Base-by-base conservation (phyloP, 2,888 invertebrate genomes). In the Leptinotarsa juncta region DNA sequence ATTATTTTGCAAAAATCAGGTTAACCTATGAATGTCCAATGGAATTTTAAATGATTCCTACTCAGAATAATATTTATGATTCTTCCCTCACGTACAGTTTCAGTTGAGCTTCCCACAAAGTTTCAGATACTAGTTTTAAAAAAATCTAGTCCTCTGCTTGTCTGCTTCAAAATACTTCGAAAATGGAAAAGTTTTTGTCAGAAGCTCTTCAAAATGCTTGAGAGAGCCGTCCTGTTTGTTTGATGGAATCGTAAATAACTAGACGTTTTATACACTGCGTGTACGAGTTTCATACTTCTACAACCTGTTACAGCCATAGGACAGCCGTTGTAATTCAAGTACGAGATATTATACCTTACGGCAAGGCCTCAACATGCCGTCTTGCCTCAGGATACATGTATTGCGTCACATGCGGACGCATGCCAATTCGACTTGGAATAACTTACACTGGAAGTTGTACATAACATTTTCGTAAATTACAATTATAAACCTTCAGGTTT, bases 351-450 rank as follows among this genome's bases (percentile, higher is more conserved):
- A 60, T 65, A 67, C 81, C 83, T 78, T 71, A 49, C 77, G 83
- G 84, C 84, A 84, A 84, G 83, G 84, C 81, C 83, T 82, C 81
- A 78, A 75, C 76, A 78, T 82, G 79, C 77, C 77, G 80, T 82
- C 77, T 81, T 77, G 83, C 83, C 83, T 72, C 80, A 77, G 82
- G 83, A 80, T 79, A 81, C 80, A 80, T 78, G 79, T 79, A 78
- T 84, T 84, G 82, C 83, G 82, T 83, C 83, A 84, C 77, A 74
- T 73, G 15, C 57, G 73, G 78, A 62, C 71, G 70, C 51, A 32
- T 62, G 55, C 65, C 67, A 77, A 78, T 74, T 77, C 74, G 70
- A 69, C 72, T 70, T 62, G 66, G 23, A 53, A 53, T 18, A 7
- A 53, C 18, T 42, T 42, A 42, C 3, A 10, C 42, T 42, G 12